Evolutionary conservation across 2,113 vertebrate genomes (phyloP).

Genomic region (rabbit (Oryctolagus cuniculus)): DNA sequence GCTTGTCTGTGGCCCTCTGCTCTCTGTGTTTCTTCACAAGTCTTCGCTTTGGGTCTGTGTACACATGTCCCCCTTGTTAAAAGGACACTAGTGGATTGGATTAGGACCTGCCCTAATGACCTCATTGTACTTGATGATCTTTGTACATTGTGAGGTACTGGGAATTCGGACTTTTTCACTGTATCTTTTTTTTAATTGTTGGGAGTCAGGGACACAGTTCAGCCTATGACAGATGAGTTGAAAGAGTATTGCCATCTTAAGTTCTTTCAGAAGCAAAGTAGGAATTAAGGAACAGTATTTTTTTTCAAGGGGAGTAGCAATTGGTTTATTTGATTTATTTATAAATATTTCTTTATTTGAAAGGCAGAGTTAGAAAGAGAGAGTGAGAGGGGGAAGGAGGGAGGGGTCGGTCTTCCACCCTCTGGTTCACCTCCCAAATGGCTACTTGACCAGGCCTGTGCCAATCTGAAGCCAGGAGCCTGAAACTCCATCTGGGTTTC

Average conservation of each 20-base stretch:
- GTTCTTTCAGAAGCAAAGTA: background rate
- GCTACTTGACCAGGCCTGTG: too few relatives aligned
- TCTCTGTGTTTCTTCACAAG: background rate
- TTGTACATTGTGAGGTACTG: background rate
- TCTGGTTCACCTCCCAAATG: too few relatives aligned
- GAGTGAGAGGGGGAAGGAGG: too few relatives aligned
- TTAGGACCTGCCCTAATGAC: background rate
- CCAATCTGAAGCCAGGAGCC: too few relatives aligned
- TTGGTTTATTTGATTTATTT: background rate
- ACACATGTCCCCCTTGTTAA: background rate
- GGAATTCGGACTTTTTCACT: background rate
- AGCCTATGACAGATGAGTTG: background rate
- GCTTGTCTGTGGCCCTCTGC: background rate
- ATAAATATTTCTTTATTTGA: background rate
- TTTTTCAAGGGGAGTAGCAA: background rate
- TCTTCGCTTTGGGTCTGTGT: background rate
- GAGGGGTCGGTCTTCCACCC: too few relatives aligned
- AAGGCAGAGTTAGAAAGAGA: too few relatives aligned
- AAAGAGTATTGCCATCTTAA: background rate
- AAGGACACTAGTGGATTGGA: background rate
- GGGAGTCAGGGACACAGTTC: background rate
- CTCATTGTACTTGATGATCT: slow-evolving; percentile 28
- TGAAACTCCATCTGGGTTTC: too few relatives aligned
- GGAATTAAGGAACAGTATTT: background rate
- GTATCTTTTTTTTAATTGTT: background rate